phyloP scores from a whole-genome alignment of 2,797 vertebrate species.

The Anguilla megastoma region DNA sequence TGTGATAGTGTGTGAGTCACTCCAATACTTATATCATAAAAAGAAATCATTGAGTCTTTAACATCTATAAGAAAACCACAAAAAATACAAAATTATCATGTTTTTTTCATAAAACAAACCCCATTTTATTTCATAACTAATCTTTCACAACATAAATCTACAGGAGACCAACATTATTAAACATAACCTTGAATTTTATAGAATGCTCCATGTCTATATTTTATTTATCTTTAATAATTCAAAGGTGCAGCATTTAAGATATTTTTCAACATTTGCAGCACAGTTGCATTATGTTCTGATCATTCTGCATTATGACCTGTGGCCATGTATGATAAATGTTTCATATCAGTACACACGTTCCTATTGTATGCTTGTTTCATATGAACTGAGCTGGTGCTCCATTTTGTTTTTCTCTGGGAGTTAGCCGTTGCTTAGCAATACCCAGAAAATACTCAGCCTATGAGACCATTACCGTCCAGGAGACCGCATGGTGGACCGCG shows the following conservation, averaged over 20 bases:
- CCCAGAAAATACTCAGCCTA: background rate
- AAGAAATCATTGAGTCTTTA: background rate
- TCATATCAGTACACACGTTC: background rate
- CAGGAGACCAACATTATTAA: background rate
- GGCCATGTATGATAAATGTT: slow-evolving; percentile 1
- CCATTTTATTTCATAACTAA: background rate
- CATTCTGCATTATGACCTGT: background rate
- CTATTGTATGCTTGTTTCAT: background rate
- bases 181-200: background rate
- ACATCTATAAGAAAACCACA: background rate
- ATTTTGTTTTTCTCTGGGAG: background rate
- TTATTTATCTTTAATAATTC: background rate
- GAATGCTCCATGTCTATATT: background rate
- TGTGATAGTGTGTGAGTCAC: no score
- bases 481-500: background rate
- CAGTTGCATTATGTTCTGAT: background rate
- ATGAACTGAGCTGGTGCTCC: background rate
- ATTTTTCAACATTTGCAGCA: background rate
- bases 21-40: no score
- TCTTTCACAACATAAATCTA: no score
- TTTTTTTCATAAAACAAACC: background rate
- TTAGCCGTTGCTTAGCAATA: background rate
- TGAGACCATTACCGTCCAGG: background rate
- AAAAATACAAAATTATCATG: background rate
- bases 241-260: background rate